Evolutionary conservation across 2,797 vertebrate species (phyloP), one percentile per base, ranked within the genome.

Genomic region (Girardinus metallicus): DNA sequence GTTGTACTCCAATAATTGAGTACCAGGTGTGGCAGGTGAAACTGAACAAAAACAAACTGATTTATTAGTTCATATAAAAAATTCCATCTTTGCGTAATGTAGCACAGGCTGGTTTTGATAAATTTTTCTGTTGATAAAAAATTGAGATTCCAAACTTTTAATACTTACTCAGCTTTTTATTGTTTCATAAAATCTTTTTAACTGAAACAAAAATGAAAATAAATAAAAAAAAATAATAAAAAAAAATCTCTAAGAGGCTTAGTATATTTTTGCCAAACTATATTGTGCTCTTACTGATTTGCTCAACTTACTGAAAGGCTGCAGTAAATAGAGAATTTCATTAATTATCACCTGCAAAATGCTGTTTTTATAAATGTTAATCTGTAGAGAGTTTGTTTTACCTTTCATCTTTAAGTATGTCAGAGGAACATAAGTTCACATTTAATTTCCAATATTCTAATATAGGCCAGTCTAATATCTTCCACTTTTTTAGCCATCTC

Each of bases 401-500:
- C 79, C 91, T 92, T 93, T 93, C 90, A 91, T 93, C 85, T 92
- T 83, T 83, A 87, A 91, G 78, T 90, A 89, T 93, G 89, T 90
- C 87, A 83, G 84, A 77, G 86, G 88, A 90, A 90, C 88, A 89
- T 46, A 89, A 92, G 93, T 94, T 94, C 89, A 90, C 80, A 84
- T 92, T 92, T 92, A 87, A 91, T 88, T 92, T 91, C 77, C 85
- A 87, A 86, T 85, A 91, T 90, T 91, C 79, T 84, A 85, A 90
- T 91, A 89, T 91, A 43, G 55, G 55, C 16, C 74, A 94, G 93
- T 94, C 84, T 84, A 85, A 80, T 91, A 90, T 94, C 80, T 93
- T 83, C 88, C 91, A 62, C 93, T 91, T 83, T 83, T 94, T 94
- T 88, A 93, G 90, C 90, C 93, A 91, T 86, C 91, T 92, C 87